Base-by-base conservation (phyloP, 1,140 invertebrate species). In the Brachionus plicatilis region DNA sequence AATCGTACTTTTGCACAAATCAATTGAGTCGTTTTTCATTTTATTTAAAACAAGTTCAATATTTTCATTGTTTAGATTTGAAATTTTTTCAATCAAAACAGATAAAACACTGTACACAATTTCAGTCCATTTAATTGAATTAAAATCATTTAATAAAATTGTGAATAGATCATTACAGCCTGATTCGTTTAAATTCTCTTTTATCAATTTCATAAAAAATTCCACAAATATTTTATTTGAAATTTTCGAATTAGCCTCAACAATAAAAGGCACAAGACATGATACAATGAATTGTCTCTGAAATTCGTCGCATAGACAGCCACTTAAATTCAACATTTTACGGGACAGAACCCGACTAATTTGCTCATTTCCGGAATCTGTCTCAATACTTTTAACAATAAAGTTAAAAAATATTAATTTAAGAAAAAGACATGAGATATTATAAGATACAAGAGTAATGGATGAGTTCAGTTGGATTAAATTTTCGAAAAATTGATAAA, bases 21-120 rank as follows among this genome's bases (percentile, higher is more conserved):
- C 41, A 50, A 29, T 27, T 50, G 72, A 76, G 24, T 76, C 72
- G 27, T 47, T 50, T 76, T 76, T 76, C 72, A 76, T 76, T 47
- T 76, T 76, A 20, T 47, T 53, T 50, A 76, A n/a, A 50, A 76
- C 50, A 11, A 12, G 12, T 9, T 37, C 27, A 14, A 76, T 24
- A 47, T 12, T 76, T 47, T 76, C 43, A 5, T 6, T 9, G 12
- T 27, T 76, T 76, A 76, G 7, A 50, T 50, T 50, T 20, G 43
- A 27, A 37, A 50, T 50, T 29, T 76, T 76, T 47, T 76, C 72
- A 6, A 50, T 76, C 27, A 76, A 27, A 27, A 8, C 33, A 12
- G 20, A 9, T 24, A 76, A 24, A 12, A 76, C 45, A 50, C 43
- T 50, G 29, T 76, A 76, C 14, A 76, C n/a, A 53, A 27, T 76